Base-by-base conservation (phyloP, 2,888 invertebrate species). In the Tethea ocularis region DNA sequence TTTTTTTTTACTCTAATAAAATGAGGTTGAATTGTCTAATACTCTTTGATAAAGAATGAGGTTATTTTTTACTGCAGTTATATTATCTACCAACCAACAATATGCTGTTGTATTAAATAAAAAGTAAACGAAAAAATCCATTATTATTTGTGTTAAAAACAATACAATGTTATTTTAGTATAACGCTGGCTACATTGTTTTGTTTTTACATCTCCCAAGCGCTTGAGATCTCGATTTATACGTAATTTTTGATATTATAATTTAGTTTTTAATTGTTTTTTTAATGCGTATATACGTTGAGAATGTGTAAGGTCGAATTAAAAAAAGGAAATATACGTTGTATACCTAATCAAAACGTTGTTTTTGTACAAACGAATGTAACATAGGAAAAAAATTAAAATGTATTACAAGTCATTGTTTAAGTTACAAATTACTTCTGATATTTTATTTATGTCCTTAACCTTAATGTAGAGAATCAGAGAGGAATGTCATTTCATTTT, bases 361-460 rank as follows among this genome's bases (percentile, higher is more conserved):
- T 91, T 91, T 38, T 91, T 92, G 88, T 91, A 92, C 88, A 92
- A 87, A 88, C 82, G 79, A 87, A 84, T 91, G 89, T 91, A 90
- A 88, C 83, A 88, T 91, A 91, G 87, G 81, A 84, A 33, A 54
- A 33, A 33, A 29, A 53, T 62, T 78, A 80, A 86, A 87, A 83
- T 89, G 87, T 90, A 92, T 91, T 93, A 93, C 91, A 92, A 91
- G 89, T 92, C 89, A 91, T 89, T 80, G 87, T 91, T 91, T 90
- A 90, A 91, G 89, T 91, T 92, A 87, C 84, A 86, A 88, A 86
- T 84, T 82, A 83, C 60, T 63, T 57, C 61, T 70, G 83, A 72
- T 54, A 84, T 87, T 88, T 91, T 83, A 88, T 88, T 91, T 84
- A 53, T 60, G 53, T 58, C 66, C 75, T 66, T 26, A 52, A 56